phyloP scores from a whole-genome alignment of 1,140 invertebrate species.

The Psix sp. region DNA sequence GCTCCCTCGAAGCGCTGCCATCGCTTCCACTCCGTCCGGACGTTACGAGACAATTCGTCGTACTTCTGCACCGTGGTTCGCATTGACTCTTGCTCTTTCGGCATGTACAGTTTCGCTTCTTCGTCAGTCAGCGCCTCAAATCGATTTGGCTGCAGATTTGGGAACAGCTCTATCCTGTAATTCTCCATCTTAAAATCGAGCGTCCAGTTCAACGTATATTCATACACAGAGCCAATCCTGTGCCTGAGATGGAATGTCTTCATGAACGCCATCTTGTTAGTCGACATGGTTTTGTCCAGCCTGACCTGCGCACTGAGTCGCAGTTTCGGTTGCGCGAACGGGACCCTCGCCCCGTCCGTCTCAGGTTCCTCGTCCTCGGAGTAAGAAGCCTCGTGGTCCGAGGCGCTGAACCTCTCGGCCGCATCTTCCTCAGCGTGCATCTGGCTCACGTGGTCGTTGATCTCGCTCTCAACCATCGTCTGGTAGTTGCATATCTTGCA shows the following conservation, averaged over 20 bases:
- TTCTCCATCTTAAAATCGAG: conserved; percentile 67
- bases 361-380: conserved; percentile 22
- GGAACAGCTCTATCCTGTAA: conserved; percentile 67
- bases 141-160: conserved; percentile 62
- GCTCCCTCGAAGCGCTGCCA: conserved; percentile 75
- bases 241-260: conserved; percentile 23
- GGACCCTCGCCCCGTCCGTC: background rate
- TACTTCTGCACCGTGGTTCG: conserved; percentile 53
- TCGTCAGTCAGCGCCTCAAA: conserved; percentile 62
- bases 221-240: conserved; percentile 25
- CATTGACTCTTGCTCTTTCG: conserved; percentile 71
- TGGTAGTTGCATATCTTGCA: conserved; percentile 70
- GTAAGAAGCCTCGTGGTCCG: conserved; percentile 33
- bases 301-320: conserved; percentile 23
- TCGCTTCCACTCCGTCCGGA: conserved; percentile 68
- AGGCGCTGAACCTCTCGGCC: conserved; percentile 24
- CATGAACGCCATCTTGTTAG: conserved; percentile 43
- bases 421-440: conserved; percentile 53
- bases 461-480: conserved; percentile 50
- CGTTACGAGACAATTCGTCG: conserved; percentile 37
- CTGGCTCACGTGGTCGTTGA: conserved; percentile 61
- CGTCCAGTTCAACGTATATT: conserved; percentile 30
- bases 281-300: conserved; percentile 26
- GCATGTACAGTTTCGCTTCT: conserved; percentile 68
- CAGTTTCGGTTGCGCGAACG: conserved; percentile 14